Conservation (phyloP, 2,113 vertebrate species). For the Gasterosteus aculeatus region DNA sequence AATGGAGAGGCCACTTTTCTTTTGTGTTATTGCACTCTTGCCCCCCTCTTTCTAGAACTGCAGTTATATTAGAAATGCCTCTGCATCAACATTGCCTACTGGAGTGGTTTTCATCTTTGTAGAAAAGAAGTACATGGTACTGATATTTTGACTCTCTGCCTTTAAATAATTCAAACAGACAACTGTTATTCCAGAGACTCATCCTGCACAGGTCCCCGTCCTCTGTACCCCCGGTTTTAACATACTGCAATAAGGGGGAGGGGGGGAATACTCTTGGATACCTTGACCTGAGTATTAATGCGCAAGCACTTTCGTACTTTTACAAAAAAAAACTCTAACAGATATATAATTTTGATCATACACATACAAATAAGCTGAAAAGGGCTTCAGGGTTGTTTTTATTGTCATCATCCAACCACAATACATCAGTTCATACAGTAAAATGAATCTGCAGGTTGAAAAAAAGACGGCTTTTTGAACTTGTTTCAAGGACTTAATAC, state of each 20-base stretch:
- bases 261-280: neutral
- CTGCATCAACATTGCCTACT: constrained; percentile 7
- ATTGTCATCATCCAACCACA: neutral
- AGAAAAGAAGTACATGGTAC: constrained; percentile 16
- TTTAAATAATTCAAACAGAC: constrained; percentile 65
- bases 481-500: neutral
- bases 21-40: constrained; percentile 1
- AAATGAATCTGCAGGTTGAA: neutral
- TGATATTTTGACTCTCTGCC: constrained; percentile 51
- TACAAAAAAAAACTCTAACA: neutral
- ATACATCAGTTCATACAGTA: constrained; percentile 8
- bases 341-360: neutral
- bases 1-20: neutral
- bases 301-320: neutral
- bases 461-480: neutral
- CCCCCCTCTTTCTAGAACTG: constrained; percentile 1
- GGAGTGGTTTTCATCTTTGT: constrained; percentile 30
- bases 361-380: neutral
- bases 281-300: neutral
- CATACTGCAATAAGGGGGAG: neutral
- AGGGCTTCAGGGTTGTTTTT: neutral
- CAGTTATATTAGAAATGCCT: constrained; percentile 17
- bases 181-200: constrained; percentile 36
- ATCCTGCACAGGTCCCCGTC: constrained; percentile 31
- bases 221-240: constrained; percentile 20